Percentiles rank a stretch among this genome's conserved stretches.
Evolutionary conservation across 1,140 invertebrate species (phyloP).

Genomic region (Bactericera cockerelli): DNA sequence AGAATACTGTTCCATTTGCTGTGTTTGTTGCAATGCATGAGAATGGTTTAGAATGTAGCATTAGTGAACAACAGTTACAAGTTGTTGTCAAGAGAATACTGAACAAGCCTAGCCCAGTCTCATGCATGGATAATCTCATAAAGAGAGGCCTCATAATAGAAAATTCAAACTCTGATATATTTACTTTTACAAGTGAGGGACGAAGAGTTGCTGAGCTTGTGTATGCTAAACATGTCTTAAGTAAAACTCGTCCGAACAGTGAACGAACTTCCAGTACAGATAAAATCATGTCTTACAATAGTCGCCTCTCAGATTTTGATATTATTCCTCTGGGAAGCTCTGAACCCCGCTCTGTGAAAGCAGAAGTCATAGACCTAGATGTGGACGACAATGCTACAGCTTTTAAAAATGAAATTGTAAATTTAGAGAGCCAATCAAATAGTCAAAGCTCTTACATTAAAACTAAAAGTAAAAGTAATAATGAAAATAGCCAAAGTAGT

Average conservation of each 20-base stretch:
- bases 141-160: background rate
- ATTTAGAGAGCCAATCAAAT: background rate
- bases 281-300: slow-evolving; percentile 4
- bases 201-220: slow-evolving; percentile 38
- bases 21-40: slow-evolving; percentile 36
- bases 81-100: background rate
- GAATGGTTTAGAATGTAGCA: slow-evolving; percentile 27
- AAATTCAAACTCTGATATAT: slow-evolving; percentile 2
- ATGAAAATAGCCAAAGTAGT: too few relatives aligned
- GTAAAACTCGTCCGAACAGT: background rate
- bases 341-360: slow-evolving; percentile 33
- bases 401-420: background rate
- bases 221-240: slow-evolving; percentile 9
- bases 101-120: slow-evolving; percentile 34
- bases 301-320: slow-evolving; percentile 7
- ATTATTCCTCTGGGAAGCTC: slow-evolving; percentile 31
- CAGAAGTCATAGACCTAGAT: background rate
- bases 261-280: background rate
- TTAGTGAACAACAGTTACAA: slow-evolving; percentile 21
- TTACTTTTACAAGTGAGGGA: slow-evolving; percentile 40
- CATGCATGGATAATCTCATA: slow-evolving; percentile 27
- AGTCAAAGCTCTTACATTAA: slow-evolving; percentile 4
- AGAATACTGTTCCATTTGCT: slow-evolving; percentile 41
- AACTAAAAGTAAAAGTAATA: too few relatives aligned
- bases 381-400: background rate